Evolutionary conservation across 2,888 invertebrate genomes (phyloP), one percentile per base, ranked within the genome.

Genomic region (Steinernema scapterisci): DNA sequence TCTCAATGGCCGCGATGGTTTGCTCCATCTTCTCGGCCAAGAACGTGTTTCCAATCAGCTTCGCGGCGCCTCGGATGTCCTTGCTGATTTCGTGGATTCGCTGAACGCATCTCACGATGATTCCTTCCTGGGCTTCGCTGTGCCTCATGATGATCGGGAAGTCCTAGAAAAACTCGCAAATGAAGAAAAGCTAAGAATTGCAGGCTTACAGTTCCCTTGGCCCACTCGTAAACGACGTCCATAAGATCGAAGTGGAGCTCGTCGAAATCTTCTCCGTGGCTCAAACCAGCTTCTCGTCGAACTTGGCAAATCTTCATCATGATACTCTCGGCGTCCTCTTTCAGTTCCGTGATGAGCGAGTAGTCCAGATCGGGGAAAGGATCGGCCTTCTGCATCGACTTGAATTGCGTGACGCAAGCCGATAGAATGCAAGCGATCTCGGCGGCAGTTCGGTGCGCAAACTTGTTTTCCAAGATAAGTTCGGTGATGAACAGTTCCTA

Each of bases 51-150:
- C 97, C 97, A 77, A 97, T 94, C 44, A 94, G 93, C 77, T 93
- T 91, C 0, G 97, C 95, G 0, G 96, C 97, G 83, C 94, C 94
- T 87, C 93, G 92, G 0, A 97, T 94, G 88, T 97, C 93, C 54
- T 92, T 91, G 81, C 97, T 91, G 0, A 92, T 92, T 91, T 99
- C 99, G 87, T 96, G 94, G 46, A 99, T 89, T 86, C 99, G 93
- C 87, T 97, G 97, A 80, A 99, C 97, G 87, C 95, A 95, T 71
- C 97, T 91, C 0, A 99, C 97, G 83, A 99, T 97, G 78, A 97
- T 94, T 0, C 99, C 99, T 88, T 99, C 99, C 88, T 99, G 97
- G 0, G 96, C 93, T 79, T 95, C 94, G 0, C 96, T 97, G 73
- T 95, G 89, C 81, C 92, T 91, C 92, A 95, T 95, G 76, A 99